Conservation (phyloP, 2,888 invertebrate species). For the Nebria brevicollis region DNA sequence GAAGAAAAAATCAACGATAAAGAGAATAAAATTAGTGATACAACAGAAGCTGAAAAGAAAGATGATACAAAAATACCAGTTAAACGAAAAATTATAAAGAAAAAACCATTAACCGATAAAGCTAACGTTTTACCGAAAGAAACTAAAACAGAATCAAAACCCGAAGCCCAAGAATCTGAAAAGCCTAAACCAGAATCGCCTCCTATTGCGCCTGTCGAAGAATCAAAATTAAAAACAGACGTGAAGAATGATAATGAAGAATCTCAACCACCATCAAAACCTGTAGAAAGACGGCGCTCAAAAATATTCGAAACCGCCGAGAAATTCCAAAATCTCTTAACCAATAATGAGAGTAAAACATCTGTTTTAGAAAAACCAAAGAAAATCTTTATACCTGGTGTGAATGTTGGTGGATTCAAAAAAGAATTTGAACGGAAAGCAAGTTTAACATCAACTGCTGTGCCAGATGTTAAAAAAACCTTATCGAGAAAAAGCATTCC, state of each 20-base stretch:
- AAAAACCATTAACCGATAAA: slow-evolving; percentile 48
- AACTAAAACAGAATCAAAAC: slow-evolving; percentile 30
- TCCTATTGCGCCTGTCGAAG: slow-evolving; percentile 48
- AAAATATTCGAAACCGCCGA: slow-evolving; percentile 77
- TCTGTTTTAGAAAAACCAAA: slow-evolving; percentile 71
- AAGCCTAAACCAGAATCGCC: slow-evolving; percentile 49
- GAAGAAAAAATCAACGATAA: slow-evolving; percentile 51
- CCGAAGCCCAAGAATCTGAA: slow-evolving; percentile 38
- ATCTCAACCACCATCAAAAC: slow-evolving; percentile 59
- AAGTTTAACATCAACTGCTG: slow-evolving; percentile 66
- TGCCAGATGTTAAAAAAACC: slow-evolving; percentile 57
- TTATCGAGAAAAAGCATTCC: slow-evolving; percentile 24
- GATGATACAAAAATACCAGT: slow-evolving; percentile 54
- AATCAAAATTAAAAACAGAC: slow-evolving; percentile 51
- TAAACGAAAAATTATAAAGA: slow-evolving; percentile 59
- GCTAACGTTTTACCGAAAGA: slow-evolving; percentile 23
- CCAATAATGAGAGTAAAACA: slow-evolving; percentile 58
- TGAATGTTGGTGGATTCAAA: slow-evolving; percentile 87
- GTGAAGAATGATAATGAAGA: slow-evolving; percentile 49
- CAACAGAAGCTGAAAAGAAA: slow-evolving; percentile 50
- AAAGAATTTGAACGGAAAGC: slow-evolving; percentile 86
- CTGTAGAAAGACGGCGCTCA: slow-evolving; percentile 71
- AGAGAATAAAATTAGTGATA: slow-evolving; percentile 51
- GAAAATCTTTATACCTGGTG: slow-evolving; percentile 82
- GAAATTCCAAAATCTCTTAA: slow-evolving; percentile 71